phyloP scores from a whole-genome alignment of 2,797 vertebrate species.

The Champsocephalus gunnari region DNA sequence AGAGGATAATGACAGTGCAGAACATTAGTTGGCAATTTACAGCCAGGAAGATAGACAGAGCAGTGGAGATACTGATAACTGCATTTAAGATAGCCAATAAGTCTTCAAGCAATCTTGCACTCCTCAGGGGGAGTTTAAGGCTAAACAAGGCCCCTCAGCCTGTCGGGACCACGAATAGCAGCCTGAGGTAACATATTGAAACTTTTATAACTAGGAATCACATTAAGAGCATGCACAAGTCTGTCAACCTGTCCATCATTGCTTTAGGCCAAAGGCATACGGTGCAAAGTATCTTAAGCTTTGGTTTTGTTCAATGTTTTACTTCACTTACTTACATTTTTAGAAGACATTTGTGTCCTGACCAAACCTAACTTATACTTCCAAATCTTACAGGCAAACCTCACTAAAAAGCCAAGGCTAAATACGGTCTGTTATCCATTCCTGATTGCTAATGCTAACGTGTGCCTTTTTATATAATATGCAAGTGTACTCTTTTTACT shows the following conservation, averaged over 20 bases:
- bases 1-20: conserved; percentile 31
- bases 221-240: conserved; percentile 4
- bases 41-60: conserved; percentile 7
- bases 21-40: conserved; percentile 46
- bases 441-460: no score
- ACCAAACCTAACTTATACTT: no score
- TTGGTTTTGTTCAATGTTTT: not conserved
- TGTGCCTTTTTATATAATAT: no score
- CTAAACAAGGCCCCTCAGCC: conserved; percentile 29
- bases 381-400: no score
- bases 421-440: no score
- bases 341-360: not conserved
- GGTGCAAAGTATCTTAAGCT: conserved; percentile 4
- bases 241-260: conserved; percentile 28
- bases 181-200: conserved; percentile 64
- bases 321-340: not conserved
- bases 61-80: conserved; percentile 31
- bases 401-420: no score
- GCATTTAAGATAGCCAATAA: conserved; percentile 28
- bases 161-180: conserved; percentile 35
- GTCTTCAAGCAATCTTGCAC: conserved; percentile 29
- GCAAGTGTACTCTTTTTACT: no score
- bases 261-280: conserved; percentile 7
- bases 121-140: conserved; percentile 39
- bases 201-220: conserved; percentile 37